Percentiles rank a stretch among this genome's conserved stretches.
Evolutionary conservation across 2,797 vertebrate species (phyloP).

Genomic region (Xiphorhynchus erythropygius): DNA sequence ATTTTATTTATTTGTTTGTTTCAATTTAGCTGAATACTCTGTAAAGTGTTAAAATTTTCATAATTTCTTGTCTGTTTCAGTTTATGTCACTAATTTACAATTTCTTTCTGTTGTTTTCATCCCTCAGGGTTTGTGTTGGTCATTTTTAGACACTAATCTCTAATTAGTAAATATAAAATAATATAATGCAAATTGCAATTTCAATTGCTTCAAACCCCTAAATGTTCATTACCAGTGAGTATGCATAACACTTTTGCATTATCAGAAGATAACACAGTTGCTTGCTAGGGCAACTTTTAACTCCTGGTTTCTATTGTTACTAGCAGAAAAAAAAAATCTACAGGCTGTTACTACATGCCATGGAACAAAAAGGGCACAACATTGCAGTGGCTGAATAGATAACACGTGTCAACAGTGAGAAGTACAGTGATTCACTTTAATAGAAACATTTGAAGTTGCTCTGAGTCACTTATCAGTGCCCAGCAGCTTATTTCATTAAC

Average conservation of each 20-base stretch:
- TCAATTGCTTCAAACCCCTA: neutral
- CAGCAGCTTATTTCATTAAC: slow-evolving; percentile 67
- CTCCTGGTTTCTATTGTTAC: neutral
- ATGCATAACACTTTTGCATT: neutral
- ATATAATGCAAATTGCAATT: neutral
- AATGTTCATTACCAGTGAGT: neutral
- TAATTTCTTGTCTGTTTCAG: neutral
- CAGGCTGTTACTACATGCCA: neutral
- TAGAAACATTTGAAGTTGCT: slow-evolving; percentile 55
- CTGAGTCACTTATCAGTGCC: slow-evolving; percentile 61
- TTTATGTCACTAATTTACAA: neutral
- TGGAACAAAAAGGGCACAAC: neutral
- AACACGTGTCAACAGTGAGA: slow-evolving; percentile 7
- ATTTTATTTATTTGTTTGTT: neutral
- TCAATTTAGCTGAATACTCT: neutral
- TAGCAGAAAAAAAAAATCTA: neutral
- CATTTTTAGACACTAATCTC: neutral
- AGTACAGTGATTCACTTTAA: slow-evolving; percentile 40
- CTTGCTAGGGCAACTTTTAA: neutral
- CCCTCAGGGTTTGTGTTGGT: neutral
- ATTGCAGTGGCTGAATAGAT: slow-evolving; percentile 47
- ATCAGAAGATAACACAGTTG: neutral
- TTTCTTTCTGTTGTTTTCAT: neutral
- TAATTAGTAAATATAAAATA: neutral
- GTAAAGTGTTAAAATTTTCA: neutral